Conservation (phyloP, 1,140 invertebrate species). For the Hylyphantes graminicola region DNA sequence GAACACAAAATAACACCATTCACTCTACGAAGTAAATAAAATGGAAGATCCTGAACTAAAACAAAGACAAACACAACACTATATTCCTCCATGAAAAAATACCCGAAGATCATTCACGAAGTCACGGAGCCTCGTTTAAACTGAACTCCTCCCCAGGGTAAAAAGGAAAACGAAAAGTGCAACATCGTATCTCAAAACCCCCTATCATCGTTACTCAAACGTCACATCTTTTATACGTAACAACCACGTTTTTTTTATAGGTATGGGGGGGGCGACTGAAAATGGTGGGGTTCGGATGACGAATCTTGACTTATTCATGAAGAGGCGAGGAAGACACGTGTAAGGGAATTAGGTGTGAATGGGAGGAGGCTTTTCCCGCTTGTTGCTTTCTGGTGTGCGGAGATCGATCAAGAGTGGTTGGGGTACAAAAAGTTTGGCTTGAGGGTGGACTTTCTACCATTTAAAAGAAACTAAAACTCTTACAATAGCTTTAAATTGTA, state of each 20-base stretch:
- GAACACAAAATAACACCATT: too few relatives aligned
- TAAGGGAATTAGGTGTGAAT: conserved; percentile 30
- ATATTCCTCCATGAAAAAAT: not conserved
- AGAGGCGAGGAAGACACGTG: conserved; percentile 13
- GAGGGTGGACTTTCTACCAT: too few relatives aligned
- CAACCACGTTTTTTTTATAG: too few relatives aligned
- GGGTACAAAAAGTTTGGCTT: too few relatives aligned
- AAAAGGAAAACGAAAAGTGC: too few relatives aligned
- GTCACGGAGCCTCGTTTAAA: not conserved
- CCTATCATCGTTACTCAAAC: conserved; percentile 7
- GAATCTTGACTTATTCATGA: conserved; percentile 51
- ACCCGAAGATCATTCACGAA: not conserved
- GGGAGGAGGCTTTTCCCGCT: conserved; percentile 1
- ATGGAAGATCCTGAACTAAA: too few relatives aligned
- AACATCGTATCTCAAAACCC: too few relatives aligned
- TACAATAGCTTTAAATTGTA: too few relatives aligned
- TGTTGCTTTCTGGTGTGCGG: not conserved
- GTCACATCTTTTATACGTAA: not conserved
- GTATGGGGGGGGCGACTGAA: not conserved
- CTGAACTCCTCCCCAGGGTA: not conserved
- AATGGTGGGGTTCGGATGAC: conserved; percentile 28
- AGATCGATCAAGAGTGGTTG: conserved; percentile 7
- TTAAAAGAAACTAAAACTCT: too few relatives aligned
- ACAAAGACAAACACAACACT: too few relatives aligned
- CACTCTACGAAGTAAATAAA: too few relatives aligned